Evolutionary conservation across 2,113 vertebrate species (phyloP).

Genomic region (Electrona antarctica): DNA sequence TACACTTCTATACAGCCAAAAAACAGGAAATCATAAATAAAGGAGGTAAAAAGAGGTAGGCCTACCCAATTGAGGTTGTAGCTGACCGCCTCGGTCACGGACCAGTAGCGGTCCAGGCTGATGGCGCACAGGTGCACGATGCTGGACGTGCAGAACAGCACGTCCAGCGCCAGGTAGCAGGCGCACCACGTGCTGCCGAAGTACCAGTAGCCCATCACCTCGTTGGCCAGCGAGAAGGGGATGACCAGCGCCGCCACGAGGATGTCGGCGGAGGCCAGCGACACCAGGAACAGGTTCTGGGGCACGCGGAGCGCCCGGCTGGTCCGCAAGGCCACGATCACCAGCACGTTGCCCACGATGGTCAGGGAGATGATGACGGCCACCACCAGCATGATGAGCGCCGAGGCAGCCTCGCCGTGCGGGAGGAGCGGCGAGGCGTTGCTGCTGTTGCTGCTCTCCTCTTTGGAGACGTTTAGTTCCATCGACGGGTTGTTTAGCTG

Average conservation of each 20-base stretch:
- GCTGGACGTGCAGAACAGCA: constrained; percentile 90
- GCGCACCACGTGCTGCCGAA: constrained; percentile 89
- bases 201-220: constrained; percentile 93
- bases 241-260: constrained; percentile 93
- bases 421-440: constrained; percentile 37
- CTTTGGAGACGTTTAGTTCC: constrained; percentile 65
- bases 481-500: constrained; percentile 32
- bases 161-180: constrained; percentile 87
- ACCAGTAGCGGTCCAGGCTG: constrained; percentile 92
- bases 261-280: constrained; percentile 92
- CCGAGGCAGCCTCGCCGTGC: constrained; percentile 78
- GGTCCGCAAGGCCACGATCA: constrained; percentile 87
- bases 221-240: constrained; percentile 93
- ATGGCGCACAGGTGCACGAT: constrained; percentile 93
- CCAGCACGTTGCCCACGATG: constrained; percentile 84
- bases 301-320: constrained; percentile 91
- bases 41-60: constrained; percentile 73
- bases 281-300: constrained; percentile 95
- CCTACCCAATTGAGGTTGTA: constrained; percentile 89
- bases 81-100: constrained; percentile 86
- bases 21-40: too few relatives aligned
- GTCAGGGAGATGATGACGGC: constrained; percentile 80
- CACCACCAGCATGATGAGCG: constrained; percentile 86
- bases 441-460: constrained; percentile 46
- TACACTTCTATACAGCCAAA: too few relatives aligned